A percentile compares a stretch with the other conserved stretches of the same genome.
Conservation (phyloP, 2,888 invertebrate genomes). For the Drosophila paramelanica region DNA sequence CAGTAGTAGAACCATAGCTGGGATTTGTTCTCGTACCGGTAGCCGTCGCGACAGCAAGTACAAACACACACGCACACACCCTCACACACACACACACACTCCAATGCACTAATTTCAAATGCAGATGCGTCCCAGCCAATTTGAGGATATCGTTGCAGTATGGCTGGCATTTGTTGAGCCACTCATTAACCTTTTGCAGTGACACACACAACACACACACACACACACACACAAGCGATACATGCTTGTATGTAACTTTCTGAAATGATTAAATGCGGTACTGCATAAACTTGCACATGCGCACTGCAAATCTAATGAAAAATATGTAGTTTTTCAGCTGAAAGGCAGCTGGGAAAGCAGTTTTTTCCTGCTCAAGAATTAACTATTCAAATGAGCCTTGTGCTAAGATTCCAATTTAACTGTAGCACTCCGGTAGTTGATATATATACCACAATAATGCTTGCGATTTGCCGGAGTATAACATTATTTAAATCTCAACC, state of each 20-base stretch:
- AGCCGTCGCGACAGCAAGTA: slow-evolving; percentile 27
- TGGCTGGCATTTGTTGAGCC: slow-evolving; percentile 16
- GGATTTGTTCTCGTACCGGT: slow-evolving; percentile 41
- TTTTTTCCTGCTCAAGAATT: too few relatives aligned
- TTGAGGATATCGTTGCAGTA: slow-evolving; percentile 12
- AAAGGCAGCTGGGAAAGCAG: background rate
- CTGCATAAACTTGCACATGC: slow-evolving; percentile 59
- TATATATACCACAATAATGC: too few relatives aligned
- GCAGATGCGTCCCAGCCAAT: slow-evolving; percentile 24
- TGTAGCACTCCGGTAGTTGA: too few relatives aligned
- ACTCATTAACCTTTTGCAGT: slow-evolving; percentile 32
- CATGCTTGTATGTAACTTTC: slow-evolving; percentile 3
- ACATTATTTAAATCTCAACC: too few relatives aligned
- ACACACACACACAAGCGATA: background rate
- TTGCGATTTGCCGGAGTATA: too few relatives aligned
- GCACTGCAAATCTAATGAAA: slow-evolving; percentile 27
- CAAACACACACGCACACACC: background rate
- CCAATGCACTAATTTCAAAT: slow-evolving; percentile 16
- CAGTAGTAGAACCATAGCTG: slow-evolving; percentile 8
- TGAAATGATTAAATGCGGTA: slow-evolving; percentile 15
- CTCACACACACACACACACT: slow-evolving; percentile 4
- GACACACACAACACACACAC: slow-evolving; percentile 1
- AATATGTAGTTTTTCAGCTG: slow-evolving; percentile 16
- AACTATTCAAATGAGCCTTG: too few relatives aligned
- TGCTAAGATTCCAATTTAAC: too few relatives aligned